Base-by-base conservation (phyloP, 2,797 vertebrate genomes). In the Myotis pilosus region DNA sequence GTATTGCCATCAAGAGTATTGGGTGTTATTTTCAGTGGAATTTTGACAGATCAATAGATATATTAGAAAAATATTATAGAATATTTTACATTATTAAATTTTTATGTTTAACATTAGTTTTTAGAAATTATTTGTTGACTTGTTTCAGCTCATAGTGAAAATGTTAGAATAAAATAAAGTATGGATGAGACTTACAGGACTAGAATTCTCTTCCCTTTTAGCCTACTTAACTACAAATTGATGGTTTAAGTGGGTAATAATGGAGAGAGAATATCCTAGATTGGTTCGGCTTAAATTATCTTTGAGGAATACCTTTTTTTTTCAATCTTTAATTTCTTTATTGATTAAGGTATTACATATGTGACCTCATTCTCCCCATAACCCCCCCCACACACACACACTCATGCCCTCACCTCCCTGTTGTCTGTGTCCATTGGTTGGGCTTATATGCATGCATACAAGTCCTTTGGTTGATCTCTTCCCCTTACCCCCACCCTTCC, bases 21-120 rank as follows among this genome's bases (percentile, higher is more conserved):
- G 66, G 69, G 76, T 91, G 17, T 91, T 82, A 71, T 91, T 94
- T 90, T 82, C 84, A 85, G 91, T 92, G 89, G 22, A 38, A 64
- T 91, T 90, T 95, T 96, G 87, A 95, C 87, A 86, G 71, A 93
- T 83, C 33, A 62, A 71, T 74, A 84, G 78, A 57, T 92, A 71
- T 92, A 95, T 79, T 44, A 78, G 47, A 68, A 93, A 95, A 96
- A 72, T 88, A 82, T 87, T 93, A 95, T 84, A 72, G 75, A 83
- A 89, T 94, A 62, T 89, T 93, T 93, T 93, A 89, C 51, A 84
- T 89, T 75, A 93, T 97, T 95, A 97, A 96, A 94, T 88, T 95
- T 96, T 95, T 79, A 95, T 97, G 85, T 91, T 96, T 95, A 93
- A 93, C 87, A 89, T 95, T 94, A 89, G 60, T 95, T 93, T 95